These are phyloP conservation scores for Lampropteryx suffumata DNA, from an alignment of 2,888 invertebrate genomes.

Conservation along the genomic window DNA sequence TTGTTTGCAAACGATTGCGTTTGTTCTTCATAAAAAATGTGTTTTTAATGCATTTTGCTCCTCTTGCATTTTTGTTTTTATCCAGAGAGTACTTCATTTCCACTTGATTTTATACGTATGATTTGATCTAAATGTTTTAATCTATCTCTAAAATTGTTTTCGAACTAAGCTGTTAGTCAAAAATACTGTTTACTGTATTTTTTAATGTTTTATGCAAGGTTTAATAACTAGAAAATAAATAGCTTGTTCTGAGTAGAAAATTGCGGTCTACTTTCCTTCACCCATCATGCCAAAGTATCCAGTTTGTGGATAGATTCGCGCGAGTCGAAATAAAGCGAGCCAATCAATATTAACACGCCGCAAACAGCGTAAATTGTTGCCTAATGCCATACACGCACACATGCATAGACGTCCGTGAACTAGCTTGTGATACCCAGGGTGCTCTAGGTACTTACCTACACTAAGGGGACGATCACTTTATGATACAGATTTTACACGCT, in stretches of 20 bases:
- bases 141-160: no score
- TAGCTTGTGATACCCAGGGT: conserved; percentile 62
- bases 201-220: not conserved
- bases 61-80: no score
- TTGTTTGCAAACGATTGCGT: conserved; percentile 23
- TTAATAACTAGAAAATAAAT: not conserved
- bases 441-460: no score
- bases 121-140: no score
- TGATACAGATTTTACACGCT: no score
- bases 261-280: conserved; percentile 28
- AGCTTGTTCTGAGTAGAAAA: conserved; percentile 21
- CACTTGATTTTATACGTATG: no score
- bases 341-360: conserved; percentile 83
- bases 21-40: conserved; percentile 9
- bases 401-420: conserved; percentile 50
- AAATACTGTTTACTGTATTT: no score
- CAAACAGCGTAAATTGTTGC: conserved; percentile 84
- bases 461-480: no score
- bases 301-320: conserved; percentile 75
- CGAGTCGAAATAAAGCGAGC: conserved; percentile 82
- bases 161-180: no score
- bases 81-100: no score
- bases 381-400: conserved; percentile 79
- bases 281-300: conserved; percentile 44
- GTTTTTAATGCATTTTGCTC: not conserved